These are phyloP conservation scores for Oreochromis tanganicae DNA, from an alignment of 2,113 vertebrate species.

Conservation along the genomic window DNA sequence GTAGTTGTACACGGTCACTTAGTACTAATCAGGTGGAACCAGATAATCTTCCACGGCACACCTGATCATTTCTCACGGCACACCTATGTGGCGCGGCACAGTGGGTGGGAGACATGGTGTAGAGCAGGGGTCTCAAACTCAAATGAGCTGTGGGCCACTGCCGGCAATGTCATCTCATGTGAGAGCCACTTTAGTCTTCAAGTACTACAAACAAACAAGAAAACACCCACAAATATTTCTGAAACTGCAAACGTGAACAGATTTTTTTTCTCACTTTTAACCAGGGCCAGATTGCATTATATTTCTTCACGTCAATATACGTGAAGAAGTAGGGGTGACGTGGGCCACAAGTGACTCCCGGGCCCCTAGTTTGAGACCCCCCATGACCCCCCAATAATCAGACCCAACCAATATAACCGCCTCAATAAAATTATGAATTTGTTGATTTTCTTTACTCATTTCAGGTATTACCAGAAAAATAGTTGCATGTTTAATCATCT, in stretches of 20 bases:
- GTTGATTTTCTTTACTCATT: neutral
- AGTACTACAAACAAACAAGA: neutral
- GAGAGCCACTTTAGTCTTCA: neutral
- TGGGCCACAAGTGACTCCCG: neutral
- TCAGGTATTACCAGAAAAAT: neutral
- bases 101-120: neutral
- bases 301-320: neutral
- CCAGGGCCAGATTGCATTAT: neutral
- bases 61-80: neutral
- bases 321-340: neutral
- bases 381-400: neutral
- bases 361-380: neutral
- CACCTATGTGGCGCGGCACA: neutral
- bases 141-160: neutral
- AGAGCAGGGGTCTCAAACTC: neutral
- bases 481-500: neutral
- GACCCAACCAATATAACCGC: neutral
- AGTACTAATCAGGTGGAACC: neutral
- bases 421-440: neutral
- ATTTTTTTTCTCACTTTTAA: fast-evolving
- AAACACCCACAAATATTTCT: neutral
- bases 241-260: neutral
- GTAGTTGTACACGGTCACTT: neutral
- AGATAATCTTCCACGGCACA: neutral
- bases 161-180: neutral